These are phyloP conservation scores for Aegithalos caudatus DNA, from an alignment of 2,113 vertebrate genomes.

Conservation along the genomic window DNA sequence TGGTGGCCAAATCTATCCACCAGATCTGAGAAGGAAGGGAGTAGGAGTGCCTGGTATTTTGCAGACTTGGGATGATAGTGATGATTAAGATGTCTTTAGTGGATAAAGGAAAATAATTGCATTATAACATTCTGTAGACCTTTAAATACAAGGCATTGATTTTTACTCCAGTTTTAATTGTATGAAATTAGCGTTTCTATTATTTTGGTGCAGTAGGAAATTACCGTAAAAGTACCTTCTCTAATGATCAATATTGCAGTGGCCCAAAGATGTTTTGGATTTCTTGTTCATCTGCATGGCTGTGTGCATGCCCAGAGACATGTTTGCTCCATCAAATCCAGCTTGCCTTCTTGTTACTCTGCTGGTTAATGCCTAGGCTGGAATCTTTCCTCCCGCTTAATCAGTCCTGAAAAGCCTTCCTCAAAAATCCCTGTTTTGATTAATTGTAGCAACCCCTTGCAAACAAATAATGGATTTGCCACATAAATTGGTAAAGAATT, in stretches of 20 bases:
- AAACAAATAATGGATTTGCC: not conserved
- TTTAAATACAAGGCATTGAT: not conserved
- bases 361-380: not conserved
- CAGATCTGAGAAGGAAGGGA: not conserved
- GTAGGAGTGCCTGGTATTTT: not conserved
- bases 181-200: not conserved
- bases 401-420: not conserved
- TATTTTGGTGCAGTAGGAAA: not conserved
- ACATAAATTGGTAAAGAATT: not conserved
- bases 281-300: not conserved
- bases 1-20: not conserved
- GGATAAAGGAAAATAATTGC: not conserved
- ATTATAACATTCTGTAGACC: not conserved
- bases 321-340: not conserved
- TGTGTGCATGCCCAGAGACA: accelerated
- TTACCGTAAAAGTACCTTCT: not conserved
- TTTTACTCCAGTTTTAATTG: not conserved
- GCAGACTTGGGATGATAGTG: not conserved
- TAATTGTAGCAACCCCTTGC: not conserved
- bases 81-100: not conserved
- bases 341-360: not conserved
- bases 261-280: not conserved
- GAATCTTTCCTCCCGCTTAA: not conserved
- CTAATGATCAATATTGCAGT: not conserved
- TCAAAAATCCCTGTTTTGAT: not conserved